Base-by-base conservation (phyloP, 2,113 vertebrate genomes). In the Diadophis punctatus region DNA sequence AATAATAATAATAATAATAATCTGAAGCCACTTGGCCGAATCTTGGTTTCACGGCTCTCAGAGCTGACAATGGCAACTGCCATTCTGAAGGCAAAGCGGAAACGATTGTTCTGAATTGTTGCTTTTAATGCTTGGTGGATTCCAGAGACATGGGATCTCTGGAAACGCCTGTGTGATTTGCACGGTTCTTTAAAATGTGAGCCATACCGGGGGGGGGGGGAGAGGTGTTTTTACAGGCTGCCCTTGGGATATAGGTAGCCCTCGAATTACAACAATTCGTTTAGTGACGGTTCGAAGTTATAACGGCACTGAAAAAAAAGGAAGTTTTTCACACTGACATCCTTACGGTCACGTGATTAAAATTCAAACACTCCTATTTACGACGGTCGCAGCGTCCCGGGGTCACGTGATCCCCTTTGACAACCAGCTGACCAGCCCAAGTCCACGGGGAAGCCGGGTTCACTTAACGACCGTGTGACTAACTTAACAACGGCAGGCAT, bases 211-310 rank as follows among this genome's bases (percentile, higher is more conserved):
- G 23, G 27, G 58, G 1, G 0, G 23, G 27, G 58, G 1, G 0
- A 63, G 11, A 63, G 11, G 25, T 34, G 4, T 20, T 16, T 87
- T 53, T 87, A 8, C 8, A 1, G 4, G 12, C 46, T 51, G 51
- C 5, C 22, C 2, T 22, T 34, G 4, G 51, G 8, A 27, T 53
- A 1, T 23, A 30, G 3, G 7, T 30, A n/a, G 60, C 30, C 60
- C 60, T 30, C 8, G 0, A 56, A 0, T 25, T 63, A 30, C 25
- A 30, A 30, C 27, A 0, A 0, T 30, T 63, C 3, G 1, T 30
- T 63, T 63, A 63, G 27, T 12, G 58, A 12, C 10, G 25, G 3
- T 63, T 63, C 27, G 2, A 30, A 30, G 27, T 63, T 30, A 12
- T 27, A 63, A 30, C 3, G 0, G 27, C 10, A 11, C 58, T 27